Evolutionary conservation across 2,888 invertebrate genomes (phyloP), one percentile per base, ranked within the genome.

Genomic region (Tetramorium bicarinatum): DNA sequence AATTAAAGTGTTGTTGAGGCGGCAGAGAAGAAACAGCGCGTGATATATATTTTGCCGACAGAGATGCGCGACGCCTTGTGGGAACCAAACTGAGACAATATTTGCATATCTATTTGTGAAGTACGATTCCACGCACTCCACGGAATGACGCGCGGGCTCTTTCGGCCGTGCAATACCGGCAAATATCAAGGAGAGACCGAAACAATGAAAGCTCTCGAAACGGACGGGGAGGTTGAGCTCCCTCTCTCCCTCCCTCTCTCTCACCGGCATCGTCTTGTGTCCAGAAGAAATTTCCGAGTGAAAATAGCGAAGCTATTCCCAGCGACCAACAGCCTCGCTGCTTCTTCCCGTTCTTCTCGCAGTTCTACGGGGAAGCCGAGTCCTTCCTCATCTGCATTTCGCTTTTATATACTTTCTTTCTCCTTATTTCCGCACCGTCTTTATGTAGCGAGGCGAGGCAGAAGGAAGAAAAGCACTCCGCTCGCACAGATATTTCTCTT

Each of bases 201-300:
- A 85, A 91, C 89, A 89, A 90, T 89, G 87, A 85, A 72, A 81
- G 61, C 69, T 74, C 80, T 52, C 38, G 59, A 67, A 79, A 52
- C 77, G 76, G 59, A n/a, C 56, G 56, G 56, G 71, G 66, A 75
- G 83, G n/a, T n/a, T n/a, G n/a, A n/a, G n/a, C 29, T 29, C 29
- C 2, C 29, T 29, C 29, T 29, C 25, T 25, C 25, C 25, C 25
- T 29, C 29, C 4, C 29, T 34, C 29, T 34, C 83, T 87, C 67
- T 86, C 81, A 21, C 69, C 83, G 66, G 61, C 61, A 66, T 81
- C 56, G 67, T 85, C 83, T 84, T 67, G 74, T 86, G 85, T 79
- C 82, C 85, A 88, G 86, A 89, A 87, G 87, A 91, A 88, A 90
- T 91, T 89, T 87, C 83, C 67, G 83, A 87, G 83, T 72, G 86